Conservation (phyloP, 2,113 vertebrate genomes). For the Gallinago paraguaiae region DNA sequence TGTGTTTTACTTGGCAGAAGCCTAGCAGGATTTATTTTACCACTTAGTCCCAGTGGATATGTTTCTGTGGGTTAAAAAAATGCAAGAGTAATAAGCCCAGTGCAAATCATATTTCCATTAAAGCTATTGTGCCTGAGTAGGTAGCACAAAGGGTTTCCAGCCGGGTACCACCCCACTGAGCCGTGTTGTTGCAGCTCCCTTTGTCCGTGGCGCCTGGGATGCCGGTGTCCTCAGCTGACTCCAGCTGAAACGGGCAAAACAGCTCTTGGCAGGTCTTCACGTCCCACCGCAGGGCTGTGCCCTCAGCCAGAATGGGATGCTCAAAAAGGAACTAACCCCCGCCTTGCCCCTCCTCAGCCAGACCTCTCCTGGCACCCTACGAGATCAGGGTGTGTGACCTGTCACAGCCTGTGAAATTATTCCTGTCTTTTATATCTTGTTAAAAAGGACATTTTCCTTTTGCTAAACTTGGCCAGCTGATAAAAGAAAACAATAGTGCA, state of each 20-base stretch:
- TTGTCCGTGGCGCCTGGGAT: background rate
- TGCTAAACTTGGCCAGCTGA: background rate
- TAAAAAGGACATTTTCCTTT: background rate
- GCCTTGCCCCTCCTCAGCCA: background rate
- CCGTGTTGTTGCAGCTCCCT: background rate
- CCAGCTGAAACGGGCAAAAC: background rate
- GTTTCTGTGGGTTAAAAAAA: background rate
- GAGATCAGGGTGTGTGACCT: background rate
- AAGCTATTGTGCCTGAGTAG: background rate
- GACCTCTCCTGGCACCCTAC: background rate
- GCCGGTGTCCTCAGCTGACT: constrained; percentile 42
- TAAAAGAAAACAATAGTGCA: background rate
- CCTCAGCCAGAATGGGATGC: background rate
- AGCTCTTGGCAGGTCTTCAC: background rate
- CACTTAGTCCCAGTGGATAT: background rate
- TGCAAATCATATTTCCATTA: background rate
- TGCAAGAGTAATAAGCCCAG: background rate
- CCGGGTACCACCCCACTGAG: background rate
- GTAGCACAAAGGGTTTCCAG: constrained; percentile 50
- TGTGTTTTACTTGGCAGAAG: background rate
- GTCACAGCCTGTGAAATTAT: background rate
- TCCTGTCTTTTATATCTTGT: background rate
- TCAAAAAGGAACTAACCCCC: background rate
- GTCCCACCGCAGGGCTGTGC: background rate
- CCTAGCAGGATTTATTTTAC: background rate